A percentile compares a stretch with the other conserved stretches of the same genome.
phyloP scores from a whole-genome alignment of 1,140 invertebrate species.

The Diuraphis noxia region DNA sequence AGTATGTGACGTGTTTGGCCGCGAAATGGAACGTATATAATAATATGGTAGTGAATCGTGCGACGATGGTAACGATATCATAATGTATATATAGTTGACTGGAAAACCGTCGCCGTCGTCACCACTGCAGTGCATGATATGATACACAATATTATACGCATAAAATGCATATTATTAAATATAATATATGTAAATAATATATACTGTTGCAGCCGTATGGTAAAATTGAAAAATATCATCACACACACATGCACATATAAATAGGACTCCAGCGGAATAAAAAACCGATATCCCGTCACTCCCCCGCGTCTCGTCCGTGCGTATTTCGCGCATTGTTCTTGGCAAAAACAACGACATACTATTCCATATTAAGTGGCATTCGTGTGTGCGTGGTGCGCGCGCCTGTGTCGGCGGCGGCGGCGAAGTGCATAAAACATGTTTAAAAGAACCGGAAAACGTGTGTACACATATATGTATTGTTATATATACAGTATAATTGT shows the following conservation, averaged over 20 bases:
- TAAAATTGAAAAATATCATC: not conserved
- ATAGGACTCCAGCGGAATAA: not conserved
- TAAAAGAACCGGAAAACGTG: slow-evolving; percentile 35
- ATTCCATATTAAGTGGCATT: slow-evolving; percentile 10
- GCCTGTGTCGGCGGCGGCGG: not conserved
- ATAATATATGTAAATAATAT: not conserved
- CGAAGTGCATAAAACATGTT: slow-evolving; percentile 31
- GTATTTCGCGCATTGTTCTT: slow-evolving; percentile 32
- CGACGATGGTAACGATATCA: not conserved
- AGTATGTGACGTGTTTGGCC: not conserved
- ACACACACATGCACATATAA: not conserved
- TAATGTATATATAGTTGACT: not conserved
- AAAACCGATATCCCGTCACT: not conserved
- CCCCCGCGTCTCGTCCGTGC: not conserved
- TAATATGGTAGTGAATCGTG: too few relatives aligned
- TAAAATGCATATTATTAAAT: not conserved
- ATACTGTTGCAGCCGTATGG: not conserved
- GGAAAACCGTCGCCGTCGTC: not conserved
- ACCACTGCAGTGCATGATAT: not conserved
- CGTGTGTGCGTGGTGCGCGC: not conserved
- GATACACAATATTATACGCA: not conserved
- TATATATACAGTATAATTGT: not conserved
- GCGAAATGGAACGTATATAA: not conserved
- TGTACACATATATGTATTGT: slow-evolving; percentile 1
- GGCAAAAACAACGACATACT: not conserved